Base-by-base conservation (phyloP, 2,113 vertebrate species). In the Dermatemys mawii region DNA sequence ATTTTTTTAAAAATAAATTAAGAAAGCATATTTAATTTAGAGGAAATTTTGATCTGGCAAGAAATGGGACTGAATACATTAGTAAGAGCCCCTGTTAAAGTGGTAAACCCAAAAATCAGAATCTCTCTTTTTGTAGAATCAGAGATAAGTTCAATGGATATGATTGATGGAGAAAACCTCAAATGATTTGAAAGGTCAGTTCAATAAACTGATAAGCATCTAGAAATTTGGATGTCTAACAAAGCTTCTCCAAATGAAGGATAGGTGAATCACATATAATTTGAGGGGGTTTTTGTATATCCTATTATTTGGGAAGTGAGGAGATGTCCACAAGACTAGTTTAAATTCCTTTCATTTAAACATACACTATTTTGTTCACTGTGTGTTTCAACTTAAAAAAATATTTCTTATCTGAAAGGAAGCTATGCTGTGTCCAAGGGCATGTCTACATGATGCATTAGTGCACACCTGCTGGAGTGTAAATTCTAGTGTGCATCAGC, bases 311-410 rank as follows among this genome's bases (percentile, higher is more conserved):
- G n/a, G 19, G n/a, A 9, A 38, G n/a, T 19, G 35, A 21, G 17
- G 24, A 16, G 2, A 26, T 22, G 12, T 46, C 13, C n/a, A 19
- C 51, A 54, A 80, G 75, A 83, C 79, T 14, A n/a, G 4, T n/a
- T 75, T 48, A 4, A 2, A 0, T 88, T 44, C 50, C 38, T 41
- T 38, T 78, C 60, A 81, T 11, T 46, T 75, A 92, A 89, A 84
- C 11, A 5, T 38, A 8, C 0, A 0, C 17, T 81, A n/a, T 27
- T 41, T 73, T 75, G 26, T 24, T 27, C n/a, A 75, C 41, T 27
- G 2, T 10, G 11, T 14, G 5, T 79, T 60, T 85, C 32, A 11
- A 10, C 22, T 70, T 60, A 38, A 67, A 83, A 24, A 83, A 51
- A 38, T 44, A n/a, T 75, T 75, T 75, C 24, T 44, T 75, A 75